Evolutionary conservation across 1,140 invertebrate species (phyloP).

Genomic region (Marisa cornuarietis): DNA sequence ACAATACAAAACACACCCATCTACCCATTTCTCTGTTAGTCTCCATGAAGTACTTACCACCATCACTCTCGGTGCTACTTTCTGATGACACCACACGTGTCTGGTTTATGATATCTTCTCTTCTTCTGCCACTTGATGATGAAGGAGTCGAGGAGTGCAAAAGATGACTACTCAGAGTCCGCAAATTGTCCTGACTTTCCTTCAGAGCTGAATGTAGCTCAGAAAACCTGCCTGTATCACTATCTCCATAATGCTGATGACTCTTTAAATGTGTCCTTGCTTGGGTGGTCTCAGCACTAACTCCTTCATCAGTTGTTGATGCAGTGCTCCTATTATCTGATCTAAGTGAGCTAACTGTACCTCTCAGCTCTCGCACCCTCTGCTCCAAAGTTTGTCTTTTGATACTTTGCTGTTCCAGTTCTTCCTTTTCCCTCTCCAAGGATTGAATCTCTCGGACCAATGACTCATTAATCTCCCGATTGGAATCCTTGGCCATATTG

Average conservation of each 20-base stretch:
- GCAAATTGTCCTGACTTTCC: background rate
- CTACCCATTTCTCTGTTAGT: background rate
- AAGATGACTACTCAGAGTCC: background rate
- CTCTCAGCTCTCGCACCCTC: constrained; percentile 30
- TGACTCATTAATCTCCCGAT: constrained; percentile 27
- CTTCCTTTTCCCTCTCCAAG: constrained; percentile 35
- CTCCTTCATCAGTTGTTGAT: background rate
- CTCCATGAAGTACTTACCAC: background rate
- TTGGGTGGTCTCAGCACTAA: background rate
- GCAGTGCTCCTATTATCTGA: background rate
- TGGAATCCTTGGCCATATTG: constrained; percentile 36
- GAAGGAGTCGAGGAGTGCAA: background rate
- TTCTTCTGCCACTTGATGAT: background rate
- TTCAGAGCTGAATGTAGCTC: background rate
- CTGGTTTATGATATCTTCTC: no score
- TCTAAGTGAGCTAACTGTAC: constrained; percentile 30
- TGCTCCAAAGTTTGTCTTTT: constrained; percentile 30
- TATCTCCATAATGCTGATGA: background rate
- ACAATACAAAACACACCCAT: background rate
- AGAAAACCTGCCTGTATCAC: background rate
- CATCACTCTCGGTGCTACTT: background rate
- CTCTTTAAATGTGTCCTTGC: background rate
- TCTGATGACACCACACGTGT: background rate
- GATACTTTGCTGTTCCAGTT: constrained; percentile 25
- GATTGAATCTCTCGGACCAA: constrained; percentile 20